Conservation (phyloP, 2,888 invertebrate genomes). For the Toxonevra muliebris region DNA sequence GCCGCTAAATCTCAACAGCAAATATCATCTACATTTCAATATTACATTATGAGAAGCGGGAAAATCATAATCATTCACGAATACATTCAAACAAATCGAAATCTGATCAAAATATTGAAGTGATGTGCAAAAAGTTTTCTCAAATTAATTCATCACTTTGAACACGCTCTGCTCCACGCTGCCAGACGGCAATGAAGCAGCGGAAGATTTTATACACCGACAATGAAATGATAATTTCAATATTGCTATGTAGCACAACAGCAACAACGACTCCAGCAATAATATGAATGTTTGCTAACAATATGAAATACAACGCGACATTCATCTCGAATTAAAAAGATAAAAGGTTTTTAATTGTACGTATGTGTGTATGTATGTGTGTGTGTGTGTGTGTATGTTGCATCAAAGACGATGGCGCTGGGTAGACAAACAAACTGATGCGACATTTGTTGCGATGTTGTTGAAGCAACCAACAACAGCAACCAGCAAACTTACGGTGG, state of each 20-base stretch:
- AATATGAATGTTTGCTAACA: background rate
- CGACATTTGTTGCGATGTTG: no score
- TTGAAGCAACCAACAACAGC: no score
- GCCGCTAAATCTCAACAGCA: no score
- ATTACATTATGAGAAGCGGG: no score
- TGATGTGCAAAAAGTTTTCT: slow-evolving; percentile 20
- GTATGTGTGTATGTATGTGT: background rate
- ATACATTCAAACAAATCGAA: slow-evolving; percentile 9
- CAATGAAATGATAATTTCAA: background rate
- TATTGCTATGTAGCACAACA: background rate
- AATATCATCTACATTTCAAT: no score
- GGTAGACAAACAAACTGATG: background rate
- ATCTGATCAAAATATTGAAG: slow-evolving; percentile 29
- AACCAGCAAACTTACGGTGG: no score
- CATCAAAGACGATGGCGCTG: slow-evolving; percentile 19
- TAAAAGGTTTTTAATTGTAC: background rate
- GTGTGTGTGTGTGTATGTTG: background rate
- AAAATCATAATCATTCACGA: no score
- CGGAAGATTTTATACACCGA: background rate
- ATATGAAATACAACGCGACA: background rate
- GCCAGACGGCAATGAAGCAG: background rate
- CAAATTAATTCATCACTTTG: slow-evolving; percentile 27
- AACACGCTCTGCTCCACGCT: background rate
- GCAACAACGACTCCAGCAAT: slow-evolving; percentile 4
- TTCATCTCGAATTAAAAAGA: background rate